Evolutionary conservation across 2,888 invertebrate species (phyloP), one percentile per base, ranked within the genome.

Genomic region (Drosophila meridionalis): DNA sequence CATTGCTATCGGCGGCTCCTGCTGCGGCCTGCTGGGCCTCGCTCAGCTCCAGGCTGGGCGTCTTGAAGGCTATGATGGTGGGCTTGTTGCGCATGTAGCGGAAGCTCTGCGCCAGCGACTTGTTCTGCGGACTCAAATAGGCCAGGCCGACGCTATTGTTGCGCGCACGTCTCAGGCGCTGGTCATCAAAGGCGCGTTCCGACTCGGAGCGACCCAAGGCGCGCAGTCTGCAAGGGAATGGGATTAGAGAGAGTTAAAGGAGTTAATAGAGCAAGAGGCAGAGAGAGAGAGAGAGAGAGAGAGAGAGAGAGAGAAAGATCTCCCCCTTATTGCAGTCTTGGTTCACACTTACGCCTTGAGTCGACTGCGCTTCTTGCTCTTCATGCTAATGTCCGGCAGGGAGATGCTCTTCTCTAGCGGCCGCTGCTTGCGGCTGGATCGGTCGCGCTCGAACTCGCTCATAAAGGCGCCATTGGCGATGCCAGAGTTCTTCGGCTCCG

Each of bases 1-100:
- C 84, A 8, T 69, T 76, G 8, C 57, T 43, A 9, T 76, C 80
- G 3, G 36, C 57, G 2, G 94, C 94, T 2, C 94, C 94, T 94
- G 94, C 94, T 94, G 94, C 2, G 94, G 94, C 42, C 12, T 94
- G 92, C 20, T 94, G 92, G 26, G 94, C 92, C 73, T 96, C 96
- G 83, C 95, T 95, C 83, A 95, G 95, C 78, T 97, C 97, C 64
- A 96, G 92, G 92, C 96, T 96, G 2, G 97, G 97, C 2, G 97
- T 96, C 92, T 97, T 96, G 91, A 97, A 97, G 0, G 97, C 97
- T 57, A 98, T 97, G 76, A 98, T 97, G 0, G 97, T 97, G 0
- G 98, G 98, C 87, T 98, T 98, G 80, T 96, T 96, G 52, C 98
- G 93, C 97, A 98, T 97, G 91, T 97, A 98, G n/a, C 97, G 95